A percentile compares a stretch with the other conserved stretches of the same genome.
These are phyloP conservation scores for Enhydra lutris DNA, from an alignment of 2,113 vertebrate species.

Conservation along the genomic window DNA sequence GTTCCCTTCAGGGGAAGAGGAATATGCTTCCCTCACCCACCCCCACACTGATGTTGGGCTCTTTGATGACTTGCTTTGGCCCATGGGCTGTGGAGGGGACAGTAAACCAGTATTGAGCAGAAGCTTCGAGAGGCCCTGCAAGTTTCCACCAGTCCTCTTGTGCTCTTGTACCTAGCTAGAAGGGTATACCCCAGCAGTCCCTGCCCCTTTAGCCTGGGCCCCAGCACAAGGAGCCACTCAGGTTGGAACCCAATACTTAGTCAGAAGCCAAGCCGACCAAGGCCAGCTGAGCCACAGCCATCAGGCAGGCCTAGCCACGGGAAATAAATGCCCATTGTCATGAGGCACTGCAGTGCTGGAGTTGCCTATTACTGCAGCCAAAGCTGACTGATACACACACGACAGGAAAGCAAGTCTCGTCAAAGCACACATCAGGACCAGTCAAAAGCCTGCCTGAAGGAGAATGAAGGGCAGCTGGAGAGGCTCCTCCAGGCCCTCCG, in stretches of 20 bases:
- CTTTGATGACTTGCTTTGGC: background rate
- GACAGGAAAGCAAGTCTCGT: background rate
- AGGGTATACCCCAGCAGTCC: background rate
- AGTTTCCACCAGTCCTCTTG: background rate
- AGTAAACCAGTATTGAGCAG: background rate
- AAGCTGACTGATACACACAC: background rate
- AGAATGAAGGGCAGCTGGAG: conserved; percentile 45
- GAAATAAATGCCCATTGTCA: background rate
- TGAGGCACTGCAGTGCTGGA: background rate
- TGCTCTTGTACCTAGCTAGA: background rate
- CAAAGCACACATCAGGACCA: background rate
- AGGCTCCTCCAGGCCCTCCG: background rate
- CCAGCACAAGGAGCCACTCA: background rate
- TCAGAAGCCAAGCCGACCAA: background rate
- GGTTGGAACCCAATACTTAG: background rate
- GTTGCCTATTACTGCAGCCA: conserved; percentile 30
- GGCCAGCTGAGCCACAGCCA: background rate
- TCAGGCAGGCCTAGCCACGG: background rate
- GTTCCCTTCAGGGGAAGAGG: background rate
- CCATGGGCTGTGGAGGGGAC: background rate
- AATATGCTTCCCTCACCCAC: background rate
- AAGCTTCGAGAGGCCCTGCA: background rate
- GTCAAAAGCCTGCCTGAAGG: conserved; percentile 29
- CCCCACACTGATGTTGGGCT: background rate
- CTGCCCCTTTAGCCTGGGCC: background rate